A percentile compares a stretch with the other conserved stretches of the same genome.
phyloP scores from a whole-genome alignment of 2,113 vertebrate species.

The Nyctereutes procyonoides region DNA sequence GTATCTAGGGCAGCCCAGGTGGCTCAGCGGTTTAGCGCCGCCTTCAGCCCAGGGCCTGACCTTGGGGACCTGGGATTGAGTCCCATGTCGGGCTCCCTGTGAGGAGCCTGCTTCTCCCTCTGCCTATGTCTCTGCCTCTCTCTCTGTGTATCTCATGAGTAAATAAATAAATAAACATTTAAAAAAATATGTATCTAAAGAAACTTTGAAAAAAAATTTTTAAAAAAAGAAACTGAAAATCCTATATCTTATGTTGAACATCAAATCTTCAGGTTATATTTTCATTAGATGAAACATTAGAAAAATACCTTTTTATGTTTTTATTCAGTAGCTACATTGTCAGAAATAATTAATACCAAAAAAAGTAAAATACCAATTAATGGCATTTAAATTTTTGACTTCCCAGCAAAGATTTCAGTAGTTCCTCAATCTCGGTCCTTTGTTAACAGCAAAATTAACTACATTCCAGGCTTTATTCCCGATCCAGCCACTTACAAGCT shows the following conservation, averaged over 20 bases:
- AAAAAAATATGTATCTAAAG: not conserved
- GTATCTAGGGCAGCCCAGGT: not conserved
- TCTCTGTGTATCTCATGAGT: no score
- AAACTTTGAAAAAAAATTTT: no score
- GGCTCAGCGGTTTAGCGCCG: no score
- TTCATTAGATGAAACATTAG: not conserved
- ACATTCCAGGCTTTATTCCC: not conserved
- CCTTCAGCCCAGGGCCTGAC: no score
- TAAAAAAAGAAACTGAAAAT: no score
- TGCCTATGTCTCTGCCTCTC: no score
- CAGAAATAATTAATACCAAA: conserved; percentile 23
- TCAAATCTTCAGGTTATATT: not conserved
- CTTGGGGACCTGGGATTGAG: no score
- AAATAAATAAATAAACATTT: no score
- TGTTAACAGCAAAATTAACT: conserved; percentile 27
- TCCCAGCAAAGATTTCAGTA: conserved; percentile 33
- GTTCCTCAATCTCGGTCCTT: conserved; percentile 12
- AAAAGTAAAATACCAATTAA: not conserved
- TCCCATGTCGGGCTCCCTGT: no score
- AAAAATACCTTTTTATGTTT: conserved; percentile 20
- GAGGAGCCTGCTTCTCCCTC: no score
- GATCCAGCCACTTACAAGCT: not conserved
- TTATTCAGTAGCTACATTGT: conserved; percentile 2
- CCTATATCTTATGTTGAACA: not conserved
- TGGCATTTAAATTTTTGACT: conserved; percentile 11